Percentiles rank a stretch among this genome's conserved stretches.
Conservation (phyloP, 2,113 vertebrate species). For the Oxyura jamaicensis region DNA sequence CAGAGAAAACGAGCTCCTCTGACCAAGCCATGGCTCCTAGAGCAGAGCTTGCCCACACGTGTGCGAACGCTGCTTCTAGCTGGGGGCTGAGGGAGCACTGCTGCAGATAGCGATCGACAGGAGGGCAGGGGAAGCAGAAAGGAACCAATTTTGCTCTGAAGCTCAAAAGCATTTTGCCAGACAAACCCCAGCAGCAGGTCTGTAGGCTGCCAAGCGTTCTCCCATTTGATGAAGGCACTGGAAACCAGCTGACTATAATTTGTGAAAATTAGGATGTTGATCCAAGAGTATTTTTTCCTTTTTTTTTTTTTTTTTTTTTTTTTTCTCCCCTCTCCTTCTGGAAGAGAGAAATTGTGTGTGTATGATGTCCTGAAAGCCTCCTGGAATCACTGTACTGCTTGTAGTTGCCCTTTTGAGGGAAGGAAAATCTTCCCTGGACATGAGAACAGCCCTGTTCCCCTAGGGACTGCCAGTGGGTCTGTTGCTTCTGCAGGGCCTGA, state of each 20-base stretch:
- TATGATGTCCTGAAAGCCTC: not conserved
- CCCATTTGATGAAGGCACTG: conserved; percentile 39
- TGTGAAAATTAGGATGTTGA: conserved; percentile 40
- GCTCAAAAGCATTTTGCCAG: not conserved
- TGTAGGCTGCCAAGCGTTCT: conserved; percentile 29
- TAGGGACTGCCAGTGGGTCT: not conserved
- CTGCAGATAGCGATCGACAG: not conserved
- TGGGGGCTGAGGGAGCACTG: not conserved
- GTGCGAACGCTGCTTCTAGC: not conserved
- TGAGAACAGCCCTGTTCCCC: not conserved
- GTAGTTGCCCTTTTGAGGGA: not conserved
- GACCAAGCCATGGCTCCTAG: not conserved
- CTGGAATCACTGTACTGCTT: not conserved
- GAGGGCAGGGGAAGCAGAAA: not conserved
- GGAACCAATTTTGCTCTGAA: not conserved
- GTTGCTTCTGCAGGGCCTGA: not conserved
- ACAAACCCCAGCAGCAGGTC: not conserved
- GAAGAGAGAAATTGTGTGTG: not conserved
- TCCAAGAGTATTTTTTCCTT: conserved; percentile 15
- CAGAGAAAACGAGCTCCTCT: not conserved
- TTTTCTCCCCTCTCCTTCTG: not conserved
- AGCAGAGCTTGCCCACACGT: not conserved
- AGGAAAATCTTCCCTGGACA: not conserved
- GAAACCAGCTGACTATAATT: conserved; percentile 46
- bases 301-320: not conserved